Base-by-base conservation (phyloP, 2,797 vertebrate species). In the Lindbergichthys nudifrons region DNA sequence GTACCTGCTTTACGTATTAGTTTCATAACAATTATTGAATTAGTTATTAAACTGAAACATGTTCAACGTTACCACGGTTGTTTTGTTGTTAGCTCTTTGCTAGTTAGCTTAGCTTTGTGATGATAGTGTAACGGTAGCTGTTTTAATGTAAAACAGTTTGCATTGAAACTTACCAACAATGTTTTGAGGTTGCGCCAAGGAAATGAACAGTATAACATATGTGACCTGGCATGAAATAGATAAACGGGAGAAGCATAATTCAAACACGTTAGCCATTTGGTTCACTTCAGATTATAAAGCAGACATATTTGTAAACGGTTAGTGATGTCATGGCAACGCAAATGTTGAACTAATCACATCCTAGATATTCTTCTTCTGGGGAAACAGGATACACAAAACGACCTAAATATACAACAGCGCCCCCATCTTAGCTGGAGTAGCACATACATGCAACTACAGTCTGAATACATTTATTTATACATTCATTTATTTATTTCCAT, bases 101-200 rank as follows among this genome's bases (percentile, higher is more conserved):
- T 47, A 50, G 42, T 3, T 65, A 61, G 15, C 36, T 23, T 60
- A 45, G 41, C 39, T 52, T 12, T 4, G 8, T 5, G 23, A 5
- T 32, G 30, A 5, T 5, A 32, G 30, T 32, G 9, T 45, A 59
- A 9, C 14, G 2, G 72, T 68, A 58, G 68, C 45, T 72, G 7
- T 23, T 36, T 48, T 3, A 30, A 43, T 14, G 12, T 57, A 23
- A 62, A 57, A 42, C 11, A 4, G 15, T 7, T 16, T n/a, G 2
- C 57, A 45, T 4, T 45, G 18, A 12, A 30, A 78, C 94, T 92
- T 92, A 95, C 94, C 94, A 7, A 94, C 53, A 80, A 13, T 50
- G 36, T 82, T 83, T 59, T 86, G 46, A 16, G 81, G 32, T 11
- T 73, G 54, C 42, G 65, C 71, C 69, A 73, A 50, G 1, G 82